Conservation (phyloP, 1,140 invertebrate species). For the Drosophila sp. region DNA sequence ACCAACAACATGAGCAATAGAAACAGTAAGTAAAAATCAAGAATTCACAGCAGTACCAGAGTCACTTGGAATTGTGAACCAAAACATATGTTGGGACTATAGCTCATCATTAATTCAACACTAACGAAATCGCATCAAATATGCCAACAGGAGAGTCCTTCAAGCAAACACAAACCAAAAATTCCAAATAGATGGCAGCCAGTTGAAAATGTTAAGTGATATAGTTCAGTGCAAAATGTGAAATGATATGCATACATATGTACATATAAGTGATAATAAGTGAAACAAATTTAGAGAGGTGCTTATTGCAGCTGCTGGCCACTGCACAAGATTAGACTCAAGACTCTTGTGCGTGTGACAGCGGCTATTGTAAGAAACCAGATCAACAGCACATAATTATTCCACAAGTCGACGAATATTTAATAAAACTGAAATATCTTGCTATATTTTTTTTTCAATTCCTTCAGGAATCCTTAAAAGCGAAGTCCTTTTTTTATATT, state of each 20-base stretch:
- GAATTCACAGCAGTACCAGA: slow-evolving; percentile 63
- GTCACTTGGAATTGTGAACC: slow-evolving; percentile 56
- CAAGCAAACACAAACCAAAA: slow-evolving; percentile 5
- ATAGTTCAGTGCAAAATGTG: slow-evolving; percentile 11
- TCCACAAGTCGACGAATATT: neutral
- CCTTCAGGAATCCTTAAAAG: no score
- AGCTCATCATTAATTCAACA: slow-evolving; percentile 67
- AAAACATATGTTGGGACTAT: slow-evolving; percentile 53
- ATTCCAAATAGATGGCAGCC: neutral
- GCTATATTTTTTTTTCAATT: no score
- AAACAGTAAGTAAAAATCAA: slow-evolving; percentile 32
- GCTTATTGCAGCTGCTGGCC: slow-evolving; percentile 96
- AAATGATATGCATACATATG: no score
- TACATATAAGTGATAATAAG: no score
- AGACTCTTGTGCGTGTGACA: slow-evolving; percentile 98
- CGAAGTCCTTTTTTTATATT: no score
- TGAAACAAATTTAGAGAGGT: slow-evolving; percentile 85
- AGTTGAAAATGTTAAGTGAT: slow-evolving; percentile 14
- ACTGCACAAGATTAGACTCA: slow-evolving; percentile 96
- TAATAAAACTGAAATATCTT: neutral
- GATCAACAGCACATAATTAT: slow-evolving; percentile 77
- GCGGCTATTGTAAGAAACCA: slow-evolving; percentile 95
- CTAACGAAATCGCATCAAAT: slow-evolving; percentile 36
- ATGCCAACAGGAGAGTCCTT: slow-evolving; percentile 18
- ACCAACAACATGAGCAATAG: neutral